A percentile compares a stretch with the other conserved stretches of the same genome.
Conservation (phyloP, 1,140 invertebrate genomes). For the Plodia interpunctella region DNA sequence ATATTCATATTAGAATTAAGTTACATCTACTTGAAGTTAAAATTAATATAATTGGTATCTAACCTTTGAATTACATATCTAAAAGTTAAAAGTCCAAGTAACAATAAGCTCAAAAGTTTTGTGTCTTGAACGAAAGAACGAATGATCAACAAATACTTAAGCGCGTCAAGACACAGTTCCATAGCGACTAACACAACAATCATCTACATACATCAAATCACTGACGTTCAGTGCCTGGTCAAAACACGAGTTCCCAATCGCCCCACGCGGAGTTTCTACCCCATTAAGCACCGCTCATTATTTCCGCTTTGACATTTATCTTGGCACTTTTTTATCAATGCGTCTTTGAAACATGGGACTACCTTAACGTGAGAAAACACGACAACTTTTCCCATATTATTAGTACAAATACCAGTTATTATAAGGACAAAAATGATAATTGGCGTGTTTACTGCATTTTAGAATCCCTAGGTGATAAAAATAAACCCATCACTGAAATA, state of each 20-base stretch:
- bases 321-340: slow-evolving; percentile 23
- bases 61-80: too few relatives aligned
- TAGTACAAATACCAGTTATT: neutral
- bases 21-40: too few relatives aligned
- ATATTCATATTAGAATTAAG: too few relatives aligned
- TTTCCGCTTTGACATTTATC: slow-evolving; percentile 47
- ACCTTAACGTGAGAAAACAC: slow-evolving; percentile 13
- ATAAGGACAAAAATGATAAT: neutral
- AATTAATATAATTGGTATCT: too few relatives aligned
- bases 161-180: too few relatives aligned
- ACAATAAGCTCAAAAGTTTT: too few relatives aligned
- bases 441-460: slow-evolving; percentile 1
- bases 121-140: too few relatives aligned
- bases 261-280: slow-evolving; percentile 42
- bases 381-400: slow-evolving; percentile 13
- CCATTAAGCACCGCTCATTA: slow-evolving; percentile 43
- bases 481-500: neutral
- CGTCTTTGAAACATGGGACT: slow-evolving; percentile 7
- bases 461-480: neutral
- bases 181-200: neutral
- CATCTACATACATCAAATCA: slow-evolving; percentile 7
- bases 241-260: slow-evolving; percentile 29
- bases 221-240: slow-evolving; percentile 7
- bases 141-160: too few relatives aligned
- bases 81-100: too few relatives aligned